Evolutionary conservation across 2,888 invertebrate species (phyloP).

Genomic region (Dascillus cervinus): DNA sequence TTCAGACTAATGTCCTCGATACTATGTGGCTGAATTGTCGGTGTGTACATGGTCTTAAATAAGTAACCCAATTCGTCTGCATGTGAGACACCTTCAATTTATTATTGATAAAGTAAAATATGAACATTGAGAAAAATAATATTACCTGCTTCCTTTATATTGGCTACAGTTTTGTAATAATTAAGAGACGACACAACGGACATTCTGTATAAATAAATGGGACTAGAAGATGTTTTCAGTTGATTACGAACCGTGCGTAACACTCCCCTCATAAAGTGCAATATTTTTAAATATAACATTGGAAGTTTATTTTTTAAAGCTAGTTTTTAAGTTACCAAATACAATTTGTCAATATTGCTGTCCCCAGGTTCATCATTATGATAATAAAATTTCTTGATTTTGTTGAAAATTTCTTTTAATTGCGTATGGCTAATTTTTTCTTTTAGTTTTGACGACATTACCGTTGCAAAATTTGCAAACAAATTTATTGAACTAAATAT

Average conservation of each 20-base stretch:
- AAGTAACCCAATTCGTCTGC: constrained; percentile 27
- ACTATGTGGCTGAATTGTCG: constrained; percentile 13
- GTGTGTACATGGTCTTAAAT: constrained; percentile 18
- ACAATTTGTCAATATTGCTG: constrained; percentile 1
- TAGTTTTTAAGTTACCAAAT: too few relatives aligned
- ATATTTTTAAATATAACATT: too few relatives aligned
- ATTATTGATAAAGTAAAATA: too few relatives aligned
- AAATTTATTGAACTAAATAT: too few relatives aligned
- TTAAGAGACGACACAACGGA: constrained; percentile 5
- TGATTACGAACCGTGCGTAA: too few relatives aligned
- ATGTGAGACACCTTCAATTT: constrained; percentile 24
- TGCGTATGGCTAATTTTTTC: too few relatives aligned
- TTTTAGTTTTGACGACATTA: too few relatives aligned
- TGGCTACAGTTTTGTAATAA: constrained; percentile 7
- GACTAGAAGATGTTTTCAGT: neutral
- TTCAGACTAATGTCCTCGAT: constrained; percentile 18
- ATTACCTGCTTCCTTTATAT: constrained; percentile 1
- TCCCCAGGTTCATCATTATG: neutral
- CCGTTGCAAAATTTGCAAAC: too few relatives aligned
- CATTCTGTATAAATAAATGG: constrained; percentile 7
- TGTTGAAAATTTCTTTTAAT: too few relatives aligned
- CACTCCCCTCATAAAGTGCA: too few relatives aligned
- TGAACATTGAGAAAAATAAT: too few relatives aligned
- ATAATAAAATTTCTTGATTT: constrained; percentile 1
- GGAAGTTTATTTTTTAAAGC: too few relatives aligned